Conservation (phyloP, 2,888 invertebrate species). For the Sussaba pulchella region DNA sequence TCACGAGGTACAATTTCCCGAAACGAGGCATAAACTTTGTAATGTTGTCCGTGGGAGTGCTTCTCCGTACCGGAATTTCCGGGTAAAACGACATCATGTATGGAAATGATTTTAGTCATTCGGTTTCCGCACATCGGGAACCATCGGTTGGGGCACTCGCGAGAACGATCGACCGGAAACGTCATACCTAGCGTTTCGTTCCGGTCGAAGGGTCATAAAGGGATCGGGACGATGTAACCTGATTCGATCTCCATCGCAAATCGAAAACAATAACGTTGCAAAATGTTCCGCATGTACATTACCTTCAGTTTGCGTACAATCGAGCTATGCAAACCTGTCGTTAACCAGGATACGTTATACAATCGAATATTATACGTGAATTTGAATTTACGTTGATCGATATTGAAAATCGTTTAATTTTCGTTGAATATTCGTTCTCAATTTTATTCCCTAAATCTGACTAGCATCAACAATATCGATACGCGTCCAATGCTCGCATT, state of each 20-base stretch:
- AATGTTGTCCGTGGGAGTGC: background rate
- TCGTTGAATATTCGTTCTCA: background rate
- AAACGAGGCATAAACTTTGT: background rate
- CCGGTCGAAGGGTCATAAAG: conserved; percentile 11
- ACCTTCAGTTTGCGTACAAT: no score
- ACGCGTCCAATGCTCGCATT: no score
- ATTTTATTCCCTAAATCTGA: background rate
- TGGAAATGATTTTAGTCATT: conserved; percentile 2
- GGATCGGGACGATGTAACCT: conserved; percentile 9
- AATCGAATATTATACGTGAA: background rate
- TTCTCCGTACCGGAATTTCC: background rate
- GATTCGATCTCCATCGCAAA: conserved; percentile 33
- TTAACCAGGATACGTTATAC: background rate
- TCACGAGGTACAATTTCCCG: background rate
- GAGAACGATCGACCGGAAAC: conserved; percentile 33
- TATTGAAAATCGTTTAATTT: background rate
- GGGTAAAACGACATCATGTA: background rate
- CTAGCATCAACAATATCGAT: no score
- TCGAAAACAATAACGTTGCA: conserved; percentile 40
- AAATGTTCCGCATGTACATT: background rate
- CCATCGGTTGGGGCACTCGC: background rate
- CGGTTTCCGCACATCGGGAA: background rate
- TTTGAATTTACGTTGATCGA: background rate
- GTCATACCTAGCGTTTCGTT: conserved; percentile 18
- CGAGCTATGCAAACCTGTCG: no score